Percentiles rank a stretch among this genome's conserved stretches.
phyloP scores from a whole-genome alignment of 2,888 invertebrate species.

The Pherbina coryleti region DNA sequence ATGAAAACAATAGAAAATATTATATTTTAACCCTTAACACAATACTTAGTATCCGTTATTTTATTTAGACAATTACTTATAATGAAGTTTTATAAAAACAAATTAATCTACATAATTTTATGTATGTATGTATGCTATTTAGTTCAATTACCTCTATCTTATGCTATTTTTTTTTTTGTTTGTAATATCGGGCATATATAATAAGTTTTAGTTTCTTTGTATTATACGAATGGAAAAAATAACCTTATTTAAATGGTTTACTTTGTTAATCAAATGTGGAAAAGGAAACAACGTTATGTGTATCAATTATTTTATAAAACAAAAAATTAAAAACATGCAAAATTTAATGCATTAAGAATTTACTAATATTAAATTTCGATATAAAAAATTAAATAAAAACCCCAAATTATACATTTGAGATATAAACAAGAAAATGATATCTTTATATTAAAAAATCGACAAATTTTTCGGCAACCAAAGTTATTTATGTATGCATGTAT shows the following conservation, averaged over 20 bases:
- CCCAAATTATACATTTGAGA: slow-evolving; percentile 21
- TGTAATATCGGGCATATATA: background rate
- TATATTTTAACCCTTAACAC: background rate
- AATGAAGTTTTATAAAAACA: background rate
- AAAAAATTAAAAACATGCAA: slow-evolving; percentile 4
- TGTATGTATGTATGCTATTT: slow-evolving; percentile 7
- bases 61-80: slow-evolving; percentile 13
- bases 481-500: slow-evolving; percentile 28
- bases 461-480: slow-evolving; percentile 38
- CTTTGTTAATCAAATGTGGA: background rate
- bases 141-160: slow-evolving; percentile 36
- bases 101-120: background rate
- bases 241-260: background rate
- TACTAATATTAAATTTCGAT: slow-evolving; percentile 25
- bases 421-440: background rate
- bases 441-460: background rate
- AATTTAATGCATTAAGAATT: slow-evolving; percentile 25
- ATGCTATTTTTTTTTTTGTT: slow-evolving; percentile 34
- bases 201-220: background rate
- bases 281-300: slow-evolving; percentile 10
- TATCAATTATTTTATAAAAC: slow-evolving; percentile 32
- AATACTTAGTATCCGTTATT: background rate
- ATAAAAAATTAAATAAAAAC: slow-evolving; percentile 23
- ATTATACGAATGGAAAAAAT: slow-evolving; percentile 1
- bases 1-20: background rate